These are phyloP conservation scores for Saccostrea cuccullata DNA, from an alignment of 1,140 invertebrate species.

Conservation along the genomic window DNA sequence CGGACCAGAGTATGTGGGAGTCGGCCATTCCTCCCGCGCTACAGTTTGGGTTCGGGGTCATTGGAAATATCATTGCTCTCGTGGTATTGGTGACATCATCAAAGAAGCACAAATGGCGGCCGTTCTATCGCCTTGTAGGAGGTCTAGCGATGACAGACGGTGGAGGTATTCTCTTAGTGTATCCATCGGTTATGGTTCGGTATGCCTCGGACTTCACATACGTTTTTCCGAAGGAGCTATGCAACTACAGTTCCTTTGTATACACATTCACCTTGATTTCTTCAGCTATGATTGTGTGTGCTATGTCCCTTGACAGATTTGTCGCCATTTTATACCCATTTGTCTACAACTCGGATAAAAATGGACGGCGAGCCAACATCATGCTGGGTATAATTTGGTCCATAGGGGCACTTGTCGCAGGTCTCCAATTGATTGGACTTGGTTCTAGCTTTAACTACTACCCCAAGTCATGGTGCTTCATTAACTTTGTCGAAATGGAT, in stretches of 20 bases:
- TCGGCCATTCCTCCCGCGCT: slow-evolving; percentile 6
- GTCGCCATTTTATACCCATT: slow-evolving; percentile 76
- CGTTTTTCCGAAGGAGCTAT: slow-evolving; percentile 66
- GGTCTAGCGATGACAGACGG: slow-evolving; percentile 68
- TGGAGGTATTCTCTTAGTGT: slow-evolving; percentile 65
- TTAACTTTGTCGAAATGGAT: slow-evolving; percentile 68
- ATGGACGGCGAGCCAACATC: slow-evolving; percentile 62
- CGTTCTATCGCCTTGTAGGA: slow-evolving; percentile 70
- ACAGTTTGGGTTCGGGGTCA: slow-evolving; percentile 65
- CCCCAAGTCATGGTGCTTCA: slow-evolving; percentile 79
- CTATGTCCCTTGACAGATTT: slow-evolving; percentile 78
- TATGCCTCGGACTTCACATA: slow-evolving; percentile 65
- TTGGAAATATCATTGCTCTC: slow-evolving; percentile 67
- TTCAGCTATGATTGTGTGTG: slow-evolving; percentile 75
- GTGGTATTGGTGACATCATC: slow-evolving; percentile 59
- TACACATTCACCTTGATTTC: slow-evolving; percentile 75
- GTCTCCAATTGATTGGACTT: slow-evolving; percentile 76
- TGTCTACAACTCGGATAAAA: slow-evolving; percentile 72
- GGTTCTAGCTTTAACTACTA: slow-evolving; percentile 71
- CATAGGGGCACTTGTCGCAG: slow-evolving; percentile 67
- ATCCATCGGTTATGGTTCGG: slow-evolving; percentile 66
- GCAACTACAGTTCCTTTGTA: slow-evolving; percentile 76
- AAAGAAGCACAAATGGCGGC: slow-evolving; percentile 60
- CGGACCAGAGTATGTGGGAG: background rate
- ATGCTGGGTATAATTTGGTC: slow-evolving; percentile 69